phyloP scores from a whole-genome alignment of 1,140 invertebrate genomes.

The Doryteuthis pealeii region DNA sequence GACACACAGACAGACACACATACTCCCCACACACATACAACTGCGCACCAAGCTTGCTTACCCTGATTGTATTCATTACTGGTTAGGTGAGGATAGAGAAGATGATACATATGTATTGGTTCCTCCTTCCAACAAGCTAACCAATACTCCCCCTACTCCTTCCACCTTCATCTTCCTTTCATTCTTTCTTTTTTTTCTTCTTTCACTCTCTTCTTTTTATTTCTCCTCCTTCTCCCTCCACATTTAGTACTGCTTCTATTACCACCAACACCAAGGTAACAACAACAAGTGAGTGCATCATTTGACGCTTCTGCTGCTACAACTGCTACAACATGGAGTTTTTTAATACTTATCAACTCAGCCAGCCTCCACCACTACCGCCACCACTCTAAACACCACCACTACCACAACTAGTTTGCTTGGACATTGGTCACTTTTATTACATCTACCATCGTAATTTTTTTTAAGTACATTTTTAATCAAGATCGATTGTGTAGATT shows the following conservation, averaged over 20 bases:
- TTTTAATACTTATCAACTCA: background rate
- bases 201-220: background rate
- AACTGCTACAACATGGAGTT: too few species aligned
- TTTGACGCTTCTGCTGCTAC: too few species aligned
- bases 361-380: background rate
- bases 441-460: background rate
- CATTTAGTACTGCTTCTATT: background rate
- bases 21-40: background rate
- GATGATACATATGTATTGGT: background rate
- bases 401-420: background rate
- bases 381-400: background rate
- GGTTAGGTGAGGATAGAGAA: background rate
- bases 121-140: background rate
- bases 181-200: background rate
- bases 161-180: background rate
- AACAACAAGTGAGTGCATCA: too few species aligned
- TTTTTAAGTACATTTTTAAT: slow-evolving; percentile 1
- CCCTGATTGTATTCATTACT: background rate
- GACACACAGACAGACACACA: background rate
- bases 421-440: background rate
- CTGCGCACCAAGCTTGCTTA: background rate
- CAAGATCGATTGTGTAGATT: background rate
- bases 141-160: background rate
- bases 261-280: too few species aligned
- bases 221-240: background rate